A percentile compares a stretch with the other conserved stretches of the same genome.
These are phyloP conservation scores for Cosmia trapezina DNA, from an alignment of 2,888 invertebrate species.

Conservation along the genomic window DNA sequence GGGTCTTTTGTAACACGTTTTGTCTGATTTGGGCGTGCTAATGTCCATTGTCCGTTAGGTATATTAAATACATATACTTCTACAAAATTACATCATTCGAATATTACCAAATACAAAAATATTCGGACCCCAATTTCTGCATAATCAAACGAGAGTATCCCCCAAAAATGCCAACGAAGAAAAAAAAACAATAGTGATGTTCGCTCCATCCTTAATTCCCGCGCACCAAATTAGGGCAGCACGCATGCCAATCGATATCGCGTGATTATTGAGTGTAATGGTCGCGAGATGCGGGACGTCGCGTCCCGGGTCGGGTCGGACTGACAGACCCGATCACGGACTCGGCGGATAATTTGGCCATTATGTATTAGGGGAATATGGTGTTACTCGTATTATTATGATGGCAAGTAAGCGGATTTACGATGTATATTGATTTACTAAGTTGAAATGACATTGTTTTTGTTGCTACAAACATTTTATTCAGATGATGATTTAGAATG, in stretches of 20 bases:
- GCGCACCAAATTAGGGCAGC: conserved; percentile 79
- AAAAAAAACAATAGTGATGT: conserved; percentile 51
- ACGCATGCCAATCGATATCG: conserved; percentile 86
- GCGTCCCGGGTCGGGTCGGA: conserved; percentile 58
- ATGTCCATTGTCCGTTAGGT: not conserved
- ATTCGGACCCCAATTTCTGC: conserved; percentile 4
- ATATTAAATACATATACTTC: not conserved
- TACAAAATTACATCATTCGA: not conserved
- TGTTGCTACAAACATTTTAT: not conserved
- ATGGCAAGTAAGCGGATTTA: conserved; percentile 55
- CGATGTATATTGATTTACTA: conserved; percentile 13
- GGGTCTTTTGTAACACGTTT: not conserved
- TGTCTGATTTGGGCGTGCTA: not conserved
- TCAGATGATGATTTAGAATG: not conserved
- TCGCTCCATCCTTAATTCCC: conserved; percentile 58
- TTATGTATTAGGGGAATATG: conserved; percentile 63
- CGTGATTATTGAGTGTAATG: conserved; percentile 88
- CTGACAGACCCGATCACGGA: conserved; percentile 37
- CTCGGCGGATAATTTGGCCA: conserved; percentile 70
- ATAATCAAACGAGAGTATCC: conserved; percentile 24
- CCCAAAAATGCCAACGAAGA: conserved; percentile 22
- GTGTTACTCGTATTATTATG: conserved; percentile 57
- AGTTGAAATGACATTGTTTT: conserved; percentile 12
- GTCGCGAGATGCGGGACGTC: conserved; percentile 65
- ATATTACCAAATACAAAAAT: not conserved